phyloP scores from a whole-genome alignment of 2,113 vertebrate species.

The Notothenia rossii region DNA sequence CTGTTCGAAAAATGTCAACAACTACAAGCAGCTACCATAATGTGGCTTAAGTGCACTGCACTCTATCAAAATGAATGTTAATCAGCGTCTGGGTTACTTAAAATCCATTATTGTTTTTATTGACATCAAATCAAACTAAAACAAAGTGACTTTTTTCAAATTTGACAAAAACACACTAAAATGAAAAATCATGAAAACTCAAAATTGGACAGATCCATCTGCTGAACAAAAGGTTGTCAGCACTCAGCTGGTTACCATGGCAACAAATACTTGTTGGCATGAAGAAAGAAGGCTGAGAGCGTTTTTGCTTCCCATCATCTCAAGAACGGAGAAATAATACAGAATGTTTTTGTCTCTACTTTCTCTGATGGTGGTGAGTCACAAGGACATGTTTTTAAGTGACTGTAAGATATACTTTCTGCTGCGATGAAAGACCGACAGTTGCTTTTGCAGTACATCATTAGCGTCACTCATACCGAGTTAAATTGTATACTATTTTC shows the following conservation, averaged over 20 bases:
- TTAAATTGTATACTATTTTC: too few species aligned
- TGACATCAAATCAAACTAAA: constrained; percentile 22
- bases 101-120: not conserved
- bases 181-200: too few species aligned
- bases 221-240: constrained; percentile 42
- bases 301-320: constrained; percentile 3
- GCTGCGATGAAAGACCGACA: not conserved
- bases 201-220: too few species aligned
- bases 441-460: too few species aligned
- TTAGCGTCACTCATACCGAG: too few species aligned
- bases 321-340: constrained; percentile 5
- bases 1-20: not conserved
- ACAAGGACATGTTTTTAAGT: constrained; percentile 8
- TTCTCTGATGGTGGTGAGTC: not conserved
- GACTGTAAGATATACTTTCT: not conserved
- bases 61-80: not conserved
- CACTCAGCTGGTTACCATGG: constrained; percentile 40
- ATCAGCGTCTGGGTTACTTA: constrained; percentile 3
- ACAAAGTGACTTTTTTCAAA: constrained; percentile 15
- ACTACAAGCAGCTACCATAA: constrained; percentile 5
- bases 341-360: not conserved
- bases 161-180: not conserved
- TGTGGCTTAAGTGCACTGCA: constrained; percentile 7
- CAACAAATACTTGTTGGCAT: constrained; percentile 31
- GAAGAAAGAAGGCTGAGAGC: not conserved